phyloP scores from a whole-genome alignment of 2,888 invertebrate genomes.

The Ectemnius cavifrons region DNA sequence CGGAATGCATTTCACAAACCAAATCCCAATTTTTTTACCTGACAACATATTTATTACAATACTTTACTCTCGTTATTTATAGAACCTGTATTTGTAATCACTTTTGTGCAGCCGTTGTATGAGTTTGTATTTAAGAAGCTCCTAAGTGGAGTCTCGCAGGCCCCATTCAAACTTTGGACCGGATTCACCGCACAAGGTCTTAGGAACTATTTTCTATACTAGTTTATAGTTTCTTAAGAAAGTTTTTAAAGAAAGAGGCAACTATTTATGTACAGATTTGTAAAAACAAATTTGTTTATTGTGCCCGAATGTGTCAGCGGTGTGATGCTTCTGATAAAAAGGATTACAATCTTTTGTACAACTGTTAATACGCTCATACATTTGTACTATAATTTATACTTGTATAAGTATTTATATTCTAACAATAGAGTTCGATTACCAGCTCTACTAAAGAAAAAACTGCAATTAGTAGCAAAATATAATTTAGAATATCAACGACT shows the following conservation, averaged over 20 bases:
- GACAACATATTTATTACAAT: slow-evolving; percentile 16
- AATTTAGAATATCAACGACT: too few species aligned
- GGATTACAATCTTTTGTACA: slow-evolving; percentile 19
- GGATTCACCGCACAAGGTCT: slow-evolving; percentile 2
- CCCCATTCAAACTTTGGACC: not conserved
- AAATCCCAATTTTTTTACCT: slow-evolving; percentile 7
- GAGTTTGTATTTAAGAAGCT: slow-evolving; percentile 1
- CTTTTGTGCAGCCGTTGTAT: not conserved
- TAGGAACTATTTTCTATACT: not conserved
- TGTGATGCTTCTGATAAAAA: not conserved
- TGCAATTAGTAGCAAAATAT: too few species aligned
- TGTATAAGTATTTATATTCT: slow-evolving; percentile 36
- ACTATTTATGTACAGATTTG: slow-evolving; percentile 24
- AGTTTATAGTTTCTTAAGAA: not conserved
- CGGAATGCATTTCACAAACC: slow-evolving; percentile 13
- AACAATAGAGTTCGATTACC: too few species aligned
- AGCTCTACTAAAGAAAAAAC: too few species aligned
- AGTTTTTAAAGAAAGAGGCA: not conserved
- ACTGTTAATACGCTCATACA: slow-evolving; percentile 22
- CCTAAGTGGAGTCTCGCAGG: too few species aligned
- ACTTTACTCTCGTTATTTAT: slow-evolving; percentile 21
- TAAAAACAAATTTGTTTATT: slow-evolving; percentile 34
- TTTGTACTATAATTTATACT: slow-evolving; percentile 15
- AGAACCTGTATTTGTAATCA: slow-evolving; percentile 18
- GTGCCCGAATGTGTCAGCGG: slow-evolving; percentile 4